A percentile compares a stretch with the other conserved stretches of the same genome.
These are phyloP conservation scores for Ligdia adustata DNA, from an alignment of 2,888 invertebrate genomes.

Conservation along the genomic window DNA sequence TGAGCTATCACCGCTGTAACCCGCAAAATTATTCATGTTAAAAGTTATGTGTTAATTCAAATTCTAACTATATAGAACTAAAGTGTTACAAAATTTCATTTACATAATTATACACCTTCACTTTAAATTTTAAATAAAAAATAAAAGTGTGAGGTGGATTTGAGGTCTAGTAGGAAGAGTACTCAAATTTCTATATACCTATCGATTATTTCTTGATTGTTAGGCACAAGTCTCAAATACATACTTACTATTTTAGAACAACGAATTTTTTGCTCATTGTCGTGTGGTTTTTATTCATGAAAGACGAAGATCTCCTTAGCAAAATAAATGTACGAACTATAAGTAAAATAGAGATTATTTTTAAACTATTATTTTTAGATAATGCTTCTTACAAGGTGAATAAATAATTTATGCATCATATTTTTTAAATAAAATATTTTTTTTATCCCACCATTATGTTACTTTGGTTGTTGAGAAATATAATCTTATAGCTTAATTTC, in stretches of 20 bases:
- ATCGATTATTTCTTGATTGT: too few relatives aligned
- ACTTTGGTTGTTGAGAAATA: neutral
- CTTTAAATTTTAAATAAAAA: too few relatives aligned
- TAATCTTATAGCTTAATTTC: neutral
- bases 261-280: conserved; percentile 30
- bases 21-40: too few relatives aligned
- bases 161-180: too few relatives aligned
- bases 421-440: neutral
- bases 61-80: too few relatives aligned
- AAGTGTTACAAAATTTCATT: too few relatives aligned
- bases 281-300: conserved; percentile 15
- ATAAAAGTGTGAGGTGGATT: too few relatives aligned
- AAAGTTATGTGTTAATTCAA: too few relatives aligned
- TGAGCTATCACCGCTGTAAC: too few relatives aligned
- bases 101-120: too few relatives aligned
- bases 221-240: too few relatives aligned
- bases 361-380: neutral
- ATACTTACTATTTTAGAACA: conserved; percentile 18
- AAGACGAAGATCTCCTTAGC: conserved; percentile 13
- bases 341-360: conserved; percentile 1
- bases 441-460: conserved; percentile 20
- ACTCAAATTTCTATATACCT: too few relatives aligned
- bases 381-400: neutral
- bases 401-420: neutral
- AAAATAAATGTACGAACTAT: neutral